A percentile compares a stretch with the other conserved stretches of the same genome.
Evolutionary conservation across 2,113 vertebrate genomes (phyloP).

Genomic region (Stictonetta naevosa): DNA sequence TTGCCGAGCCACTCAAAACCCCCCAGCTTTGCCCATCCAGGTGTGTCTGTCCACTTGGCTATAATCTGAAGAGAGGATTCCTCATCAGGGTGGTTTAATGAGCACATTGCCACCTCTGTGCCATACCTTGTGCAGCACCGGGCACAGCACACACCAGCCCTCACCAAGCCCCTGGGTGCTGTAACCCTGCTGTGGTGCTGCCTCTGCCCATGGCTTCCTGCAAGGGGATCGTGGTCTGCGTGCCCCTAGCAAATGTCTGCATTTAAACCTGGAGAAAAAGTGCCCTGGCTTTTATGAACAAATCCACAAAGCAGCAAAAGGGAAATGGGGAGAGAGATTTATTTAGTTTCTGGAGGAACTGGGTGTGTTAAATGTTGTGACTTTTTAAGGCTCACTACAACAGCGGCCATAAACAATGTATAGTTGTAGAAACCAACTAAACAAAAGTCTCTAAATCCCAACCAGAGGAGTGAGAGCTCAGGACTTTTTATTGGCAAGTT

Average conservation of each 20-base stretch:
- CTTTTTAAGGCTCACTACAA: constrained; percentile 40
- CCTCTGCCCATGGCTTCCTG: not conserved
- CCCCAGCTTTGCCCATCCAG: not conserved
- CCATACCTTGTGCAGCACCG: not conserved
- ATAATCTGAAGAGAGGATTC: not conserved
- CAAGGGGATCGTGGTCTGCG: not conserved
- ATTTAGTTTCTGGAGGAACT: constrained; percentile 60
- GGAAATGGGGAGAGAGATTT: constrained; percentile 19
- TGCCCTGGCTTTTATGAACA: constrained; percentile 4
- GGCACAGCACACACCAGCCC: not conserved
- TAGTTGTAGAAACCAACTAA: constrained; percentile 67
- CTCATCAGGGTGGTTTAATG: not conserved
- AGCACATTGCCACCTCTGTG: not conserved
- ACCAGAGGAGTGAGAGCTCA: constrained; percentile 36
- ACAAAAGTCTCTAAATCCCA: constrained; percentile 65
- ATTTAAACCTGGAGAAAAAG: constrained; percentile 49
- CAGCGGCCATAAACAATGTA: constrained; percentile 57
- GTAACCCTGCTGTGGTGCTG: not conserved
- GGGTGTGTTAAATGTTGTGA: constrained; percentile 58
- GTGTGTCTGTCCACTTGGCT: not conserved
- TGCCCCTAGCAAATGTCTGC: not conserved
- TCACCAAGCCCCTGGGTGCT: not conserved
- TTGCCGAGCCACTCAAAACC: not conserved
- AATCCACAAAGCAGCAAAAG: not conserved
- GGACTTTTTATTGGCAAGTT: constrained; percentile 3